Conservation (phyloP, 2,113 vertebrate genomes). For the Bambusicola thoracicus region DNA sequence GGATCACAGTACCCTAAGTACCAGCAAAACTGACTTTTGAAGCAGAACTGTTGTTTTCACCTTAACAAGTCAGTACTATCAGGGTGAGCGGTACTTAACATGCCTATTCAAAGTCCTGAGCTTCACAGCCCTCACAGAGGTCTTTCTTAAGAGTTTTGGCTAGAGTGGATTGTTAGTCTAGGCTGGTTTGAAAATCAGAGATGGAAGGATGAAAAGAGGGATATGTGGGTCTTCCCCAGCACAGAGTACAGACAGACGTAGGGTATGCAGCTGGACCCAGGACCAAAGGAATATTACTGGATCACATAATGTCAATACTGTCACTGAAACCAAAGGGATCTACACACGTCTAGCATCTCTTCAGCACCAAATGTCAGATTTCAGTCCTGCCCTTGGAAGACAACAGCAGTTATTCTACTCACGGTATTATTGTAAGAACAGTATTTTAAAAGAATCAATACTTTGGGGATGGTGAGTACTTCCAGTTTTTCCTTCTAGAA, state of each 20-base stretch:
- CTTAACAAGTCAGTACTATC: not conserved
- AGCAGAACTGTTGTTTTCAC: constrained; percentile 14
- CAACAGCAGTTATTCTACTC: not conserved
- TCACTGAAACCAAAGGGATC: not conserved
- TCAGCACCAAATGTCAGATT: not conserved
- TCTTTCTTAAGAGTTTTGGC: not conserved
- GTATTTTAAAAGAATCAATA: not conserved
- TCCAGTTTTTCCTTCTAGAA: not conserved
- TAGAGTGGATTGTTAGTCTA: not conserved
- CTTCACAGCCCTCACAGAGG: not conserved
- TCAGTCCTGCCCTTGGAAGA: not conserved
- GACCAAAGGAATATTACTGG: not conserved
- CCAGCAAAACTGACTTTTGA: constrained; percentile 50
- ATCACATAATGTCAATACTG: not conserved
- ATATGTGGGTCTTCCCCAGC: not conserved
- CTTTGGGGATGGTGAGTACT: not conserved
- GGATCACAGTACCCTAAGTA: constrained; percentile 29
- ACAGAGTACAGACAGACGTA: not conserved
- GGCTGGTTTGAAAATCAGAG: not conserved
- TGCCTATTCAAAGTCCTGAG: not conserved
- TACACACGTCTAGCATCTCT: not conserved
- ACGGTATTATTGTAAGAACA: not conserved
- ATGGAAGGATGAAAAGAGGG: not conserved
- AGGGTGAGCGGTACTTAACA: not conserved
- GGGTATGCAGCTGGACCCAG: not conserved